Conservation (phyloP, 1,140 invertebrate species). For the Augochlora pura region DNA sequence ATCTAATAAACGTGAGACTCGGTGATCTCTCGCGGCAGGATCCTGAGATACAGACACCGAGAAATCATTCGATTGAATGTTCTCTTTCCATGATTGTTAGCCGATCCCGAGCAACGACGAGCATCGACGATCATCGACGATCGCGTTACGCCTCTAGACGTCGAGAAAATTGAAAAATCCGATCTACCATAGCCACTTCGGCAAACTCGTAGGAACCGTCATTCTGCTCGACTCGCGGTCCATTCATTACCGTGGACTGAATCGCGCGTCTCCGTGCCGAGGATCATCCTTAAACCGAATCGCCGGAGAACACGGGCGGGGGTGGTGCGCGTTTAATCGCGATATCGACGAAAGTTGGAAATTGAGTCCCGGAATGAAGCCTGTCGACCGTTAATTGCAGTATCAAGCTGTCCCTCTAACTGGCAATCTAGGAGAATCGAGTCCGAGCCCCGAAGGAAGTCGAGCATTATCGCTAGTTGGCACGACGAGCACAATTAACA, state of each 20-base stretch:
- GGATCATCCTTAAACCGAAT: background rate
- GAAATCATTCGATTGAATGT: too few relatives aligned
- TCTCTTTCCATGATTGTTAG: conserved; percentile 24
- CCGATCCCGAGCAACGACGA: conserved; percentile 1
- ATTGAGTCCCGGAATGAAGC: background rate
- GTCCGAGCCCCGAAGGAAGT: background rate
- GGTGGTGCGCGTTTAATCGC: background rate
- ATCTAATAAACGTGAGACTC: too few relatives aligned
- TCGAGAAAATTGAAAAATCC: conserved; percentile 65
- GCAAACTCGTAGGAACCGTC: background rate
- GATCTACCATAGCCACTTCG: conserved; percentile 37
- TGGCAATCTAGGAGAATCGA: conserved; percentile 23
- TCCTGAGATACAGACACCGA: too few relatives aligned
- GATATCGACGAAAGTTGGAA: background rate
- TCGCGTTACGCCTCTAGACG: conserved; percentile 30
- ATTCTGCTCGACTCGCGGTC: background rate
- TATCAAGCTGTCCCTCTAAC: conserved; percentile 5
- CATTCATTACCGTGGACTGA: background rate
- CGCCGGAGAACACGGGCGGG: too few relatives aligned
- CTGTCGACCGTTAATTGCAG: conserved; percentile 25
- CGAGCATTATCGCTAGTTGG: conserved; percentile 21
- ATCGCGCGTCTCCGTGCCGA: background rate
- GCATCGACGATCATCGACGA: conserved; percentile 34
- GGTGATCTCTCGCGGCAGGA: too few relatives aligned
- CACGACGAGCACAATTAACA: conserved; percentile 32